Evolutionary conservation across 1,140 invertebrate species (phyloP), one percentile per base, ranked within the genome.

Genomic region (Nautilus pompilius): DNA sequence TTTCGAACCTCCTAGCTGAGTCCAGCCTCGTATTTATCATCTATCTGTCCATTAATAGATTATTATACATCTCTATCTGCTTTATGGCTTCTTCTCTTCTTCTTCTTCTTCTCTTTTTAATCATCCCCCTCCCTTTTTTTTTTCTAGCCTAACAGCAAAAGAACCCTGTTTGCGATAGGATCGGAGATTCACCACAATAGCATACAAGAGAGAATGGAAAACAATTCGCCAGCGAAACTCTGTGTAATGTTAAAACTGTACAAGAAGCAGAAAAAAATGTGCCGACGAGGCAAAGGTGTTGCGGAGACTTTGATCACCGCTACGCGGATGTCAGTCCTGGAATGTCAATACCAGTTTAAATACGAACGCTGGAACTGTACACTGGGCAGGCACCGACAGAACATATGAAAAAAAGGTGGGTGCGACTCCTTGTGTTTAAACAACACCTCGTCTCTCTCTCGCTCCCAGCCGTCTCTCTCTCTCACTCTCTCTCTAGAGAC

Each of bases 351-450:
- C 28, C 80, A 82, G 65, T 82, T 83, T 65, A 63, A 70, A 62
- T 58, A 73, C 45, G 76, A 81, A 46, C 62, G 79, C 36, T 83
- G 81, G 81, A 83, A 83, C 58, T 83, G 81, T 62, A 71, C 79
- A 1, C 65, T 76, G 3, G 71, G 69, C 29, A 65, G 70, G n/a
- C 71, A 75, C 60, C 66, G 74, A 58, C 61, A 66, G 55, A 70
- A 73, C 28, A 67, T 78, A 26, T 62, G 76, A 24, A 65, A 70
- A 45, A 73, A 71, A 73, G 73, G 76, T 75, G 57, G 56, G 67
- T 63, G 15, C 8, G 22, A 2, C n/a, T n/a, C n/a, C n/a, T n/a
- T n/a, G n/a, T n/a, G n/a, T n/a, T n/a, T n/a, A n/a, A n/a, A n/a
- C n/a, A n/a, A n/a, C n/a, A n/a, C n/a, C n/a, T n/a, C n/a, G n/a